These are phyloP conservation scores for Sepioteuthis lessoniana DNA, from an alignment of 2,888 invertebrate species.

Conservation along the genomic window DNA sequence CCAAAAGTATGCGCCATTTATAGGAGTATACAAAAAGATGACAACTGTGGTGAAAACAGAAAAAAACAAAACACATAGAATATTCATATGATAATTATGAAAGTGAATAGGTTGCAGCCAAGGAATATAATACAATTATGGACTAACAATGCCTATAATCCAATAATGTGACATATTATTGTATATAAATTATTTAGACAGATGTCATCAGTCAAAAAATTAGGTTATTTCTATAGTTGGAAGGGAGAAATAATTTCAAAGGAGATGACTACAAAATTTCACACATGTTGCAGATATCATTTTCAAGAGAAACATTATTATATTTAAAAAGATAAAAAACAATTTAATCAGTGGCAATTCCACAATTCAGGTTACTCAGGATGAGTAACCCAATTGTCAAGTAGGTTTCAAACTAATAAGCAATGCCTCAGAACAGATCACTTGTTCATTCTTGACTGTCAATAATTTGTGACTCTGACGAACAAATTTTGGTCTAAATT, in stretches of 20 bases:
- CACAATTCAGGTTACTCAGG: no score
- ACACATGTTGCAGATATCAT: neutral
- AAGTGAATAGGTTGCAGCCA: neutral
- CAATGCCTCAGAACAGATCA: no score
- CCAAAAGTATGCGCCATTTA: neutral
- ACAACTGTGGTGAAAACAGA: neutral
- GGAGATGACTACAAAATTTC: neutral
- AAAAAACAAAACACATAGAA: neutral
- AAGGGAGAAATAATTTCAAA: neutral
- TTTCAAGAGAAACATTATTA: neutral
- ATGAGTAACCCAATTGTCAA: no score
- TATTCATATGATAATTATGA: neutral
- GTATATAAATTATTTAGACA: neutral
- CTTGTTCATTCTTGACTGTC: no score
- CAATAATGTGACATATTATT: neutral
- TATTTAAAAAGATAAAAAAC: neutral
- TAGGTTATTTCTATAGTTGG: neutral
- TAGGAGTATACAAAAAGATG: neutral
- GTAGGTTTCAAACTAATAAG: no score
- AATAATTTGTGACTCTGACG: no score
- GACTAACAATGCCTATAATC: neutral
- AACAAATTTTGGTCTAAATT: no score
- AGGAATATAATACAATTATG: neutral
- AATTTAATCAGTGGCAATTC: no score
- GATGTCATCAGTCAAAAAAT: neutral